Evolutionary conservation across 2,797 vertebrate genomes (phyloP), one percentile per base, ranked within the genome.

Genomic region (Poeciliopsis infans): DNA sequence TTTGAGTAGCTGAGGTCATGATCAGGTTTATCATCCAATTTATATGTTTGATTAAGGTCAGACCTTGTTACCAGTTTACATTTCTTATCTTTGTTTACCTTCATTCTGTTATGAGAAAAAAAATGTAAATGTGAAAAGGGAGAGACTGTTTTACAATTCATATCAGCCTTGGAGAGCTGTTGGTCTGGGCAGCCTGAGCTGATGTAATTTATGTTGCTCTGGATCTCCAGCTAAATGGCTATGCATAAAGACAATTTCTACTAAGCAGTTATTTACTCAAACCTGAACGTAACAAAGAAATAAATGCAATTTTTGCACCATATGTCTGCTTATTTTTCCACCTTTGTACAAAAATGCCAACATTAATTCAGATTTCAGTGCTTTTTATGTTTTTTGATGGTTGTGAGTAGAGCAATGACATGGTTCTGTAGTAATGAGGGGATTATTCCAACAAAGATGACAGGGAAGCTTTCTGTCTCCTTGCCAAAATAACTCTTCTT

Each of bases 131-230:
- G 81, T 87, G 88, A 80, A 28, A 61, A 89, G 89, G 88, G 85
- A 89, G 72, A 47, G 15, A n/a, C 73, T 53, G 83, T 93, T 93
- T 90, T 89, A 86, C 88, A 86, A 87, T 87, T 90, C 84, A 88
- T 87, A 87, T 80, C 81, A 79, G 74, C 84, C 76, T 84, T 18
- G 75, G 81, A 87, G 86, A 86, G 82, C 81, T 83, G 88, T 88
- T 86, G 74, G 79, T 81, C 68, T 51, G 33, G 43, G 75, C 69
- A 72, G 86, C 88, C 86, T 83, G 77, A 16, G 89, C 82, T 81
- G 16, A 39, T 66, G 36, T 70, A 82, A 85, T 89, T 89, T 80
- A 89, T 88, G 76, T 87, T 87, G 87, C 81, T 78, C 89, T 89
- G 83, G 68, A 89, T 90, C 83, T 80, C 79, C 76, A 28, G 79